These are phyloP conservation scores for Catharus minimus DNA, from an alignment of 2,113 vertebrate species.

Conservation along the genomic window DNA sequence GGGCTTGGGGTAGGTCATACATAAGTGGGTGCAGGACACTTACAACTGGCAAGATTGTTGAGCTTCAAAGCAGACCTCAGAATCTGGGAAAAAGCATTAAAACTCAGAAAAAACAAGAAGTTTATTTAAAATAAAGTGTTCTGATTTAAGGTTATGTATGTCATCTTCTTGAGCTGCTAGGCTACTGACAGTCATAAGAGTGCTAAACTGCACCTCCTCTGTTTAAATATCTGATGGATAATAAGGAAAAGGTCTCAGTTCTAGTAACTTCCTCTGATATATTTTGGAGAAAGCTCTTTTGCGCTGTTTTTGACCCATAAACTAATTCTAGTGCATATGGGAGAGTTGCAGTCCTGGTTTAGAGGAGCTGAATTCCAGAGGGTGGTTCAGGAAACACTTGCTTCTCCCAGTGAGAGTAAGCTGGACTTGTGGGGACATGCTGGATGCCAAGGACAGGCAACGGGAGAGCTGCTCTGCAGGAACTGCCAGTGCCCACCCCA, in stretches of 20 bases:
- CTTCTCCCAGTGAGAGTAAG: background rate
- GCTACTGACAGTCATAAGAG: background rate
- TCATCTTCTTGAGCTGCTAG: background rate
- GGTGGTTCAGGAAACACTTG: background rate
- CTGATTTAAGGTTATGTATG: background rate
- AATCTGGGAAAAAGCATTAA: background rate
- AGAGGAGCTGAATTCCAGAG: background rate
- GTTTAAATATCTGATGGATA: background rate
- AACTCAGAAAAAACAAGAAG: background rate
- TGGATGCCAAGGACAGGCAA: background rate
- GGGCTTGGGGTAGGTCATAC: background rate
- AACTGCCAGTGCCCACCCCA: background rate
- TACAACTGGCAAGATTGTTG: rapidly evolving
- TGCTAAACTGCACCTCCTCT: background rate
- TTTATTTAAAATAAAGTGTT: background rate
- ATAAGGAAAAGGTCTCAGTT: background rate
- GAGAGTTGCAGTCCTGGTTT: background rate
- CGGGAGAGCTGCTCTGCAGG: background rate
- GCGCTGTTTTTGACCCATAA: background rate
- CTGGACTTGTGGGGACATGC: background rate
- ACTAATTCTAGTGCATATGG: background rate
- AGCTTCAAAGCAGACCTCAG: background rate
- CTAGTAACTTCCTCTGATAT: background rate
- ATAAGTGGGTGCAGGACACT: background rate
- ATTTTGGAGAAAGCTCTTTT: background rate